Conservation (phyloP, 2,113 vertebrate species). For the Peromyscus leucopus region DNA sequence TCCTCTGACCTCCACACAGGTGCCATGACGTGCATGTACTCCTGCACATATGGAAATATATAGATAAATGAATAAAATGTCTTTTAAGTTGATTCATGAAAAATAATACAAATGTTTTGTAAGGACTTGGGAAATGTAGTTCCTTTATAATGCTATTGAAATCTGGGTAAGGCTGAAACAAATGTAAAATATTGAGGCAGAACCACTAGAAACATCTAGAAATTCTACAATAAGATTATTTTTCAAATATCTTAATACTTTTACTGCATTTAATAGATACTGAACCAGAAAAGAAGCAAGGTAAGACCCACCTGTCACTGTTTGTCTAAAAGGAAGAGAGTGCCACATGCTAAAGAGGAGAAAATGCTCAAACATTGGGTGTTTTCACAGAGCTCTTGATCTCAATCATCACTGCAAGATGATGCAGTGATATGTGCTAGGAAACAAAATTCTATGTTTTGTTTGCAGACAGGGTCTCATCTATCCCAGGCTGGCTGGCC, state of each 20-base stretch:
- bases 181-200: background rate
- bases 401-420: background rate
- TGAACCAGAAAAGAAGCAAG: background rate
- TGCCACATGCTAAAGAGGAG: background rate
- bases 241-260: background rate
- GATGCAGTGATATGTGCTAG: background rate
- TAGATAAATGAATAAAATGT: background rate
- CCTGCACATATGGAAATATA: background rate
- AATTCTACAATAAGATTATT: background rate
- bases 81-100: background rate
- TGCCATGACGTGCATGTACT: background rate
- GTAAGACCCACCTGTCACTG: background rate
- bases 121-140: background rate
- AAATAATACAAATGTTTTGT: background rate
- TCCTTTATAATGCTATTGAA: background rate
- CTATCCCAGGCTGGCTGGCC: background rate
- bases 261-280: background rate
- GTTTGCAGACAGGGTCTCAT: background rate
- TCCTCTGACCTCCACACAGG: background rate
- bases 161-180: background rate
- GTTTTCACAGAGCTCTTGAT: background rate
- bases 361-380: background rate
- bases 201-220: background rate
- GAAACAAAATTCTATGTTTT: background rate
- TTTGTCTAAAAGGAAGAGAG: background rate